These are phyloP conservation scores for Lordiphosa clarofinis DNA, from an alignment of 1,140 invertebrate genomes.

Conservation along the genomic window DNA sequence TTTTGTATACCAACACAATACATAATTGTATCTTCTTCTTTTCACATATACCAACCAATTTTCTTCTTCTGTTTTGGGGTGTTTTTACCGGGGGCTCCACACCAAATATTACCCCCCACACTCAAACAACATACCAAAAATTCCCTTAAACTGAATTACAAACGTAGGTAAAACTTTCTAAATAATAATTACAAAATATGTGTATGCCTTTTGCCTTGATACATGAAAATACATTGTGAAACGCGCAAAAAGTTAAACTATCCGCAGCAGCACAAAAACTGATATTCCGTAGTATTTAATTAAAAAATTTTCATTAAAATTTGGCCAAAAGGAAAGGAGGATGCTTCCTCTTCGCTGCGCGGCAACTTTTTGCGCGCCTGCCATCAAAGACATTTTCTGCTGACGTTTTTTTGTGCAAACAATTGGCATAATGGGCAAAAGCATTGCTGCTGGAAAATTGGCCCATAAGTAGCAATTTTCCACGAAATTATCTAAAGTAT, in stretches of 20 bases:
- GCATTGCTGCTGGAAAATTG: conserved; percentile 7
- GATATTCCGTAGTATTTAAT: conserved; percentile 36
- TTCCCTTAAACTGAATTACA: conserved; percentile 24
- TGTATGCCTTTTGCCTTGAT: conserved; percentile 24
- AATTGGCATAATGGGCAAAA: conserved; percentile 50
- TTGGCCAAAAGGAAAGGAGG: conserved; percentile 18
- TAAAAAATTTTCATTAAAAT: conserved; percentile 21
- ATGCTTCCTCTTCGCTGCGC: neutral
- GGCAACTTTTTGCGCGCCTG: conserved; percentile 53
- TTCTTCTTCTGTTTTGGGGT: conserved; percentile 37
- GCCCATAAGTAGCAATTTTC: conserved; percentile 3
- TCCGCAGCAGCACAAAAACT: conserved; percentile 1
- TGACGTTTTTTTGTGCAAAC: conserved; percentile 59
- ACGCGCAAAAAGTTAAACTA: conserved; percentile 50
- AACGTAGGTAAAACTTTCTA: conserved; percentile 62
- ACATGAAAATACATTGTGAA: conserved; percentile 16
- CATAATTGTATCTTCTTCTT: conserved; percentile 18
- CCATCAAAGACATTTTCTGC: conserved; percentile 57
- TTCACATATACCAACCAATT: conserved; percentile 35
- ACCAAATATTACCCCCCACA: conserved; percentile 24
- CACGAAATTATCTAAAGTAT: conserved; percentile 22
- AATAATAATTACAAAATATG: conserved; percentile 29
- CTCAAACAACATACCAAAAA: conserved; percentile 37
- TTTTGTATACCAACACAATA: neutral
- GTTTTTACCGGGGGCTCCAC: conserved; percentile 31